phyloP scores from a whole-genome alignment of 2,888 invertebrate species.

The Drosophila niveifrons region DNA sequence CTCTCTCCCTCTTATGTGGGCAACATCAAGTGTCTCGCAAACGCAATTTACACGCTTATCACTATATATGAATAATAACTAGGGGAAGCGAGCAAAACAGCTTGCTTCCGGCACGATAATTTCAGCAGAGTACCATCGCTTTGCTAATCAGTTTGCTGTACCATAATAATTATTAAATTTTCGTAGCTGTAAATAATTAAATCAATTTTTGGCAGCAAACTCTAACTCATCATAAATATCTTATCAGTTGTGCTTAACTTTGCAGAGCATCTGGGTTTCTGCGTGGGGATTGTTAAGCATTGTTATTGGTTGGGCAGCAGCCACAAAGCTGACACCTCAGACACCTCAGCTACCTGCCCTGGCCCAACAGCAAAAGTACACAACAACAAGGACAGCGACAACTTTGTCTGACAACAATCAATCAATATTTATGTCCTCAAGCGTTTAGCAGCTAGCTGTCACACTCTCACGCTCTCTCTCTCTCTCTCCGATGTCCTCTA shows the following conservation, averaged over 20 bases:
- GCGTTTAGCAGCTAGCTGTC: constrained; percentile 65
- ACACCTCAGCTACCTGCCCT: constrained; percentile 51
- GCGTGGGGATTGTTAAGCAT: constrained; percentile 14
- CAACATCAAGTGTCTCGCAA: constrained; percentile 38
- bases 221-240: background rate
- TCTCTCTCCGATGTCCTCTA: constrained; percentile 17
- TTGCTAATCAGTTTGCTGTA: background rate
- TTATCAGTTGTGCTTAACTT: background rate
- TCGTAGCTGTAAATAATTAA: background rate
- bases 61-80: constrained; percentile 58
- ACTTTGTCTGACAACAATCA: constrained; percentile 75
- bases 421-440: constrained; percentile 78
- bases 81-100: constrained; percentile 23
- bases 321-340: constrained; percentile 74
- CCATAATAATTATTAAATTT: background rate
- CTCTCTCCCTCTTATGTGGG: constrained; percentile 13
- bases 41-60: constrained; percentile 70
- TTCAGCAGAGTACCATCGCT: constrained; percentile 1
- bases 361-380: constrained; percentile 27
- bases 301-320: constrained; percentile 50
- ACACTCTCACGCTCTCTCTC: too few relatives aligned
- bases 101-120: constrained; percentile 5
- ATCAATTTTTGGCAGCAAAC: background rate
- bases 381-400: constrained; percentile 41
- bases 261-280: constrained; percentile 33